Percentiles rank a stretch among this genome's conserved stretches.
Conservation (phyloP, 2,888 invertebrate species). For the Axea sp. region DNA sequence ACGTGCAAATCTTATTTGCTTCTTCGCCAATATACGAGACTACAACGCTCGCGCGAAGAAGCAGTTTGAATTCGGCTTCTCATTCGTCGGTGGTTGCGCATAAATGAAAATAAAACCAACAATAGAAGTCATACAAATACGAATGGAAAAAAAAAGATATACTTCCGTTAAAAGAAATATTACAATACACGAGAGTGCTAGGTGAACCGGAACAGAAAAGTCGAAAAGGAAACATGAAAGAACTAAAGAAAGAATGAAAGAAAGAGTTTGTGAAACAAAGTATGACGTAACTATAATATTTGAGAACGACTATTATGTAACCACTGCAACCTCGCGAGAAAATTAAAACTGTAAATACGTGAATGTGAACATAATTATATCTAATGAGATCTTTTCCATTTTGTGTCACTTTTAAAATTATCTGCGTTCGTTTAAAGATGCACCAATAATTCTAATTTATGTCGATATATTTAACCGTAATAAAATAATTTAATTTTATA, state of each 20-base stretch:
- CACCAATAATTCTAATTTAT: too few relatives aligned
- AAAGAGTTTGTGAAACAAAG: slow-evolving; percentile 8
- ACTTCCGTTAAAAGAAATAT: slow-evolving; percentile 15
- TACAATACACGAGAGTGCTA: slow-evolving; percentile 5
- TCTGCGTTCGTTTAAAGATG: too few relatives aligned
- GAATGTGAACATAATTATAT: not conserved
- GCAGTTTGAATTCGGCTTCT: slow-evolving; percentile 58
- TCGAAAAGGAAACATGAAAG: slow-evolving; percentile 1
- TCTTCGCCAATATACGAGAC: slow-evolving; percentile 52
- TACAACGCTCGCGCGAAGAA: slow-evolving; percentile 49
- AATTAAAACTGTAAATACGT: slow-evolving; percentile 1
- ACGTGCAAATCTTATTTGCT: slow-evolving; percentile 68
- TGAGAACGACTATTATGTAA: slow-evolving; percentile 7
- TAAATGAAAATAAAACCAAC: slow-evolving; percentile 42
- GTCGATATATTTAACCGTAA: too few relatives aligned
- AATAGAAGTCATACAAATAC: slow-evolving; percentile 4
- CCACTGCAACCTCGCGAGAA: not conserved
- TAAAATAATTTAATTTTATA: too few relatives aligned
- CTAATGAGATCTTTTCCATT: not conserved
- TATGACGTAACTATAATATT: slow-evolving; percentile 7
- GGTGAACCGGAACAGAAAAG: slow-evolving; percentile 6
- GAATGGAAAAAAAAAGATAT: slow-evolving; percentile 23
- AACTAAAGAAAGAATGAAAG: slow-evolving; percentile 4
- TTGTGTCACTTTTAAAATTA: too few relatives aligned
- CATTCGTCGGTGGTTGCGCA: slow-evolving; percentile 43